Base-by-base conservation (phyloP, 2,797 vertebrate species). In the Sebastes minor region DNA sequence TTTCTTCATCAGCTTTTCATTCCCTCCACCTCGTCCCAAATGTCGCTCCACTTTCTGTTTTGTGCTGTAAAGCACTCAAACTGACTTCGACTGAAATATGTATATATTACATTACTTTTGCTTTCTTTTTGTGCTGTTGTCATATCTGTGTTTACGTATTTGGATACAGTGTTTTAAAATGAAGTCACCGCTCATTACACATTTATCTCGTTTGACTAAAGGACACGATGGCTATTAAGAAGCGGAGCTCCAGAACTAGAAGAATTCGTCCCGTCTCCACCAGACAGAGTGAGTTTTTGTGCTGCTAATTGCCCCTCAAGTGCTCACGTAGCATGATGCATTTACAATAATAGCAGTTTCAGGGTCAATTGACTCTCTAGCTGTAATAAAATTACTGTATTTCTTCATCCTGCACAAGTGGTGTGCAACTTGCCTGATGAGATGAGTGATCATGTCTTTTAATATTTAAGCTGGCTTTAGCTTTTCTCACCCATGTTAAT, bases 171-270 rank as follows among this genome's bases (percentile, higher is more conserved):
- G n/a, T 55, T 25, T 25, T 9, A 59, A 56, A 63, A 49, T 75
- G 13, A 69, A 78, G 12, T 46, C 63, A 23, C n/a, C 7, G 32
- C 49, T 78, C n/a, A 73, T 62, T 23, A 23, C 16, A 8, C 32
- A 1, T 64, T 57, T 55, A 20, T 90, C 42, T 78, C 8, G 27
- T 81, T 38, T 76, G 20, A 76, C 52, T 27, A 71, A 87, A 98
- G 97, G 97, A 98, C 90, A 98, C 97, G 1, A 97, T 98, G 91
- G 97, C 97, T 70, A 97, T 98, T 81, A 97, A 97, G 89, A 97
- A 97, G 90, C 95, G 95, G 76, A 96, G 94, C 86, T 96, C 97
- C 84, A 96, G 97, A 82, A 97, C 97, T 57, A 95, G 97, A 61
- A 95, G 97, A 87, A 98, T 98, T 64, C 96, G 97, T n/a, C 97